Percentiles rank a stretch among this genome's conserved stretches.
phyloP scores from a whole-genome alignment of 2,113 vertebrate genomes.

The Thinocorus orbignyianus region DNA sequence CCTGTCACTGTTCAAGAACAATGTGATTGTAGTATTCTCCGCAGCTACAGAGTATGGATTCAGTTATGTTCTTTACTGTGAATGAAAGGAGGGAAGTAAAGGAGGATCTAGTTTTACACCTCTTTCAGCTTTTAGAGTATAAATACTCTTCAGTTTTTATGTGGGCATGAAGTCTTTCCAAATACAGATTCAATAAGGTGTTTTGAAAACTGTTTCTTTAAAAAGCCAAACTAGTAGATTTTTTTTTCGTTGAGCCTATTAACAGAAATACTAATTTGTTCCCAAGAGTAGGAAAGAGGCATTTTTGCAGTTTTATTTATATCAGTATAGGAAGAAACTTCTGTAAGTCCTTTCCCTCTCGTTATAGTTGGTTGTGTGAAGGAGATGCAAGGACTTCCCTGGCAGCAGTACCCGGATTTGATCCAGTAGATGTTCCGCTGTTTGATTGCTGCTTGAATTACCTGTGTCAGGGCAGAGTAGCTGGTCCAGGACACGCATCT shows the following conservation, averaged over 20 bases:
- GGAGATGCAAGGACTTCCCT: not conserved
- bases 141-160: not conserved
- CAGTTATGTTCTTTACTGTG: not conserved
- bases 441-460: not conserved
- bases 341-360: not conserved
- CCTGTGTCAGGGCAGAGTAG: not conserved
- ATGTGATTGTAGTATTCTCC: not conserved
- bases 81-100: not conserved
- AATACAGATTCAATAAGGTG: not conserved
- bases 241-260: not conserved
- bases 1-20: not conserved
- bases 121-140: not conserved
- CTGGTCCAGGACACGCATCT: rapidly evolving
- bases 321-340: not conserved
- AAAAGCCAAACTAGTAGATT: not conserved
- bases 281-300: not conserved
- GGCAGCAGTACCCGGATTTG: rapidly evolving
- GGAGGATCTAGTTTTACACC: not conserved
- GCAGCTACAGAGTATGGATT: not conserved
- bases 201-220: not conserved
- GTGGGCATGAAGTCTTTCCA: not conserved
- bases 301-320: not conserved
- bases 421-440: rapidly evolving
- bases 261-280: not conserved
- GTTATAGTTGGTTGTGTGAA: rapidly evolving